Evolutionary conservation across 2,113 vertebrate genomes (phyloP).

Genomic region (Halcyon senegalensis): DNA sequence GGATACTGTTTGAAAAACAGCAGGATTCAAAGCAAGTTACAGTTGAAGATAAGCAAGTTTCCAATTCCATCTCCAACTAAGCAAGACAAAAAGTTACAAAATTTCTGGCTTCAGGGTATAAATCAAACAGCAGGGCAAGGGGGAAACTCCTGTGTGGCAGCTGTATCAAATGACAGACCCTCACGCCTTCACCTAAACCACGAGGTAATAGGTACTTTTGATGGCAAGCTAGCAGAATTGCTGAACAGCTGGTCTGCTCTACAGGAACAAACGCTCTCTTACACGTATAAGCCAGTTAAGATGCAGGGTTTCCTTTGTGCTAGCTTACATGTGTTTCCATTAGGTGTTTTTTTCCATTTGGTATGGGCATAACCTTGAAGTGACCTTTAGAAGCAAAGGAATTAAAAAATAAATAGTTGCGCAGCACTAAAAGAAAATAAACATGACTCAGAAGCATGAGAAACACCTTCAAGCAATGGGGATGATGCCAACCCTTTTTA

Average conservation of each 20-base stretch:
- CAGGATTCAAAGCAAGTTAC: slow-evolving; percentile 5
- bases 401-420: slow-evolving; percentile 18
- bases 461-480: slow-evolving; percentile 60
- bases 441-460: slow-evolving; percentile 52
- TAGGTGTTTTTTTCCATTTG: neutral
- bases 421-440: slow-evolving; percentile 36
- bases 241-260: slow-evolving; percentile 32
- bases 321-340: neutral
- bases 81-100: neutral
- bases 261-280: neutral
- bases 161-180: neutral
- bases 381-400: slow-evolving; percentile 32
- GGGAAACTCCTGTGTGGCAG: neutral
- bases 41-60: neutral
- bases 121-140: slow-evolving; percentile 1
- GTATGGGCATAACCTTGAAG: slow-evolving; percentile 16
- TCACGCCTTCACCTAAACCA: neutral
- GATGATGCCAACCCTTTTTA: slow-evolving; percentile 48
- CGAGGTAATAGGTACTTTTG: neutral
- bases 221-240: neutral
- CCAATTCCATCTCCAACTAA: neutral
- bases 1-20: neutral
- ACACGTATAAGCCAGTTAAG: neutral
- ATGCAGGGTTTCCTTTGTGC: neutral
- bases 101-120: neutral